These are phyloP conservation scores for Diplazon laetatorius DNA, from an alignment of 2,888 invertebrate species.

Conservation along the genomic window DNA sequence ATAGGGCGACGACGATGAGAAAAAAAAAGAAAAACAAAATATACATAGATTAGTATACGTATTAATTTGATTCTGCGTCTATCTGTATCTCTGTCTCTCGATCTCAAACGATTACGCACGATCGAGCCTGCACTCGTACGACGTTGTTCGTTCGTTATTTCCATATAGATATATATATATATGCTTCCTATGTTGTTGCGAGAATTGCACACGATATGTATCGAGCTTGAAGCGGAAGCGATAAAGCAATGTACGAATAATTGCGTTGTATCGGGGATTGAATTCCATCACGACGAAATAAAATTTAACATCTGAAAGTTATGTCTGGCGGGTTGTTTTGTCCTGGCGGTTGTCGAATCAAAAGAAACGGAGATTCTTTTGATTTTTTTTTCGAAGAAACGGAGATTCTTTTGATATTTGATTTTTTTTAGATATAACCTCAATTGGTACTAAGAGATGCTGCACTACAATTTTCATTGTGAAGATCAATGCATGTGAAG, in stretches of 20 bases:
- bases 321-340: background rate
- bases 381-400: background rate
- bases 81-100: conserved; percentile 6
- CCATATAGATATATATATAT: conserved; percentile 38
- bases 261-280: conserved; percentile 11
- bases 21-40: too few relatives aligned
- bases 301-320: conserved; percentile 25
- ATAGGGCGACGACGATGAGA: conserved; percentile 3
- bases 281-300: conserved; percentile 25
- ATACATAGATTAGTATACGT: conserved; percentile 29
- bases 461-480: too few relatives aligned
- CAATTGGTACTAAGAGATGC: too few relatives aligned
- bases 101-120: background rate
- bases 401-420: too few relatives aligned
- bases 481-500: too few relatives aligned
- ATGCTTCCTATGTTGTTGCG: conserved; percentile 48
- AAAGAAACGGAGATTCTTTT: too few relatives aligned
- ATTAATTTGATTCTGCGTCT: conserved; percentile 25
- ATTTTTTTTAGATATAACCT: too few relatives aligned
- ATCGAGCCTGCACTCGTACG: conserved; percentile 20
- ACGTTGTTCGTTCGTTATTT: conserved; percentile 19
- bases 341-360: too few relatives aligned
- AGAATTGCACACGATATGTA: conserved; percentile 15
- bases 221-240: conserved; percentile 6
- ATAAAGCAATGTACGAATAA: conserved; percentile 37